Evolutionary conservation across 1,140 invertebrate genomes (phyloP).

Genomic region (Trinorchestia longiramus): DNA sequence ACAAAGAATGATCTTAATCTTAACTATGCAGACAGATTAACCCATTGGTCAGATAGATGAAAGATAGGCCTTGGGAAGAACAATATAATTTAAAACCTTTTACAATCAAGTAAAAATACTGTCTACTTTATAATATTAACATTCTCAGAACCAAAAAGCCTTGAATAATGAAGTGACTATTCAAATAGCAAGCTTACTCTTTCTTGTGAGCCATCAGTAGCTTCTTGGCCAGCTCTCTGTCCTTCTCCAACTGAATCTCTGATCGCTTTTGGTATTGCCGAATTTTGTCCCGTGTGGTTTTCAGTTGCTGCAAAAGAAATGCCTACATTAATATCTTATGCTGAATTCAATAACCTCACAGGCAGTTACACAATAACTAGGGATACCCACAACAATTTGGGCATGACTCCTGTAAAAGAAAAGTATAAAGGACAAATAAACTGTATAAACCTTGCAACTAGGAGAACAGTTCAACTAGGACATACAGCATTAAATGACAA

Average conservation of each 20-base stretch:
- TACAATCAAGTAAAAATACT: too few relatives aligned
- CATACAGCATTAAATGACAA: too few relatives aligned
- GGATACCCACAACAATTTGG: too few relatives aligned
- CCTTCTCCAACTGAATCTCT: conserved; percentile 84
- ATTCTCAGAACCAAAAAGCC: not conserved
- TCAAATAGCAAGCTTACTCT: conserved; percentile 77
- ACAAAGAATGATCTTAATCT: too few relatives aligned
- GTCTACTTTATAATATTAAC: not conserved
- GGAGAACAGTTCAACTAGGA: too few relatives aligned
- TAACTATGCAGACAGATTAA: too few relatives aligned
- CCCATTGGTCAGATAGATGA: too few relatives aligned
- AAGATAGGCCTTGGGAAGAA: too few relatives aligned
- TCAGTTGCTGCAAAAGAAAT: conserved; percentile 83
- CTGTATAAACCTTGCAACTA: too few relatives aligned
- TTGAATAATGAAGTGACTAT: not conserved
- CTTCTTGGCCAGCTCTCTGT: conserved; percentile 86
- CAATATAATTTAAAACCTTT: too few relatives aligned
- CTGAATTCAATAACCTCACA: not conserved
- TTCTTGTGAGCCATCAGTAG: conserved; percentile 87
- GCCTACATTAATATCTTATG: not conserved
- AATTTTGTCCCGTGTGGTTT: conserved; percentile 94
- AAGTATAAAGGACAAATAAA: not conserved
- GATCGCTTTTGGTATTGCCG: conserved; percentile 95
- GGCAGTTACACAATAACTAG: not conserved
- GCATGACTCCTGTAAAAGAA: not conserved